Percentiles rank a stretch among this genome's conserved stretches.
Evolutionary conservation across 2,888 invertebrate genomes (phyloP).

Genomic region (Athetis lepigone): DNA sequence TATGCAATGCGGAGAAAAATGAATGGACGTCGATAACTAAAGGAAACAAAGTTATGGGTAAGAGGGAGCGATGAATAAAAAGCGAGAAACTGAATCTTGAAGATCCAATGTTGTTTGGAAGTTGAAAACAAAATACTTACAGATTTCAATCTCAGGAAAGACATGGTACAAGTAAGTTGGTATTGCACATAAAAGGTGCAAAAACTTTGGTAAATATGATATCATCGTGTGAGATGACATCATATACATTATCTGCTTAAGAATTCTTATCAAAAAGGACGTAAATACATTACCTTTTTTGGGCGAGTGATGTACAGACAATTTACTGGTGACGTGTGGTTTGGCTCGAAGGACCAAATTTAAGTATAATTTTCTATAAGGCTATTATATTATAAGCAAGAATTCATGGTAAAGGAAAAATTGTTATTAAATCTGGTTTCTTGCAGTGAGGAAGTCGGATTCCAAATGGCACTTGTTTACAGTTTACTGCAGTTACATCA

Average conservation of each 20-base stretch:
- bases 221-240: constrained; percentile 25
- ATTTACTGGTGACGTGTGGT: not conserved
- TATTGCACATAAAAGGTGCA: constrained; percentile 19
- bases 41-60: constrained; percentile 31
- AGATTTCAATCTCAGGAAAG: constrained; percentile 1
- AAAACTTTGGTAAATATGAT: constrained; percentile 27
- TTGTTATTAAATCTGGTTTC: not conserved
- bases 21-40: constrained; percentile 18
- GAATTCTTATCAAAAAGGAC: constrained; percentile 9
- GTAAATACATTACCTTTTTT: not conserved
- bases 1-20: constrained; percentile 29
- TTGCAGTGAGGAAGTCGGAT: not conserved
- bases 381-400: too few species aligned
- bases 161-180: not conserved
- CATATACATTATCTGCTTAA: constrained; percentile 22
- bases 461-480: not conserved
- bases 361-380: not conserved
- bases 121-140: constrained; percentile 7
- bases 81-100: constrained; percentile 13
- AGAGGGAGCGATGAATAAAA: constrained; percentile 28
- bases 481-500: not conserved
- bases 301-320: not conserved
- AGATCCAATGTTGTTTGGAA: constrained; percentile 19
- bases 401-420: not conserved
- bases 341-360: not conserved